Evolutionary conservation across 1,140 invertebrate genomes (phyloP), one percentile per base, ranked within the genome.

Genomic region (Contarinia nasturtii): DNA sequence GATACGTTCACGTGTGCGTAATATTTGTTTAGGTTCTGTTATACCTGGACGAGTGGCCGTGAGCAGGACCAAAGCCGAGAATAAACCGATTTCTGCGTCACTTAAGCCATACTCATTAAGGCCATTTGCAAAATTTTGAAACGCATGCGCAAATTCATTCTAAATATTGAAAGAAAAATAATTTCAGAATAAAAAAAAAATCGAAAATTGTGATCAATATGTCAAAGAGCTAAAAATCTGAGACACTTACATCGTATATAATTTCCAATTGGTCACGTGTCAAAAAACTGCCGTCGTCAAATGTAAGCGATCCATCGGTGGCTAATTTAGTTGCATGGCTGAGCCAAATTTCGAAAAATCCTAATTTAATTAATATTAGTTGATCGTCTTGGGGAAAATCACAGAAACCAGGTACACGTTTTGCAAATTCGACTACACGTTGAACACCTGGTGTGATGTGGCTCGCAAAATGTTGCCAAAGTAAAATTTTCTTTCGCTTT

Each of bases 321-420:
- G 88, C 82, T 64, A 92, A 75, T 45, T 82, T 75, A 1, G 86
- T 74, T 46, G 89, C 81, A 53, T 92, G 80, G 44, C 83, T 80
- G 47, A 95, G 69, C 92, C 93, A 96, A 44, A 96, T 79, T 68
- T 97, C 92, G 64, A 96, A 93, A 70, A 96, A 96, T 33, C 90
- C 91, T 54, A 87, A 76, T 71, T 97, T 94, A 55, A 94, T 91
- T 37, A 95, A 73, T 53, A 92, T 91, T 46, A 95, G 70, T 66
- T 95, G 90, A 67, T 93, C 89, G 55, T 93, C 88, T 67, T 93
- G 89, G 18, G 80, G 77, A 45, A 94, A 72, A 45, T 81, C 77
- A 56, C 77, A 75, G 41, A 95, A 95, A 50, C 87, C 85, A 34
- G 89, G 89, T 50, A 92, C 79, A 55, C 83, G 71, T 67, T 94